Percentiles rank a stretch among this genome's conserved stretches.
Evolutionary conservation across 2,797 vertebrate genomes (phyloP).

Genomic region (Sebastiscus tertius): DNA sequence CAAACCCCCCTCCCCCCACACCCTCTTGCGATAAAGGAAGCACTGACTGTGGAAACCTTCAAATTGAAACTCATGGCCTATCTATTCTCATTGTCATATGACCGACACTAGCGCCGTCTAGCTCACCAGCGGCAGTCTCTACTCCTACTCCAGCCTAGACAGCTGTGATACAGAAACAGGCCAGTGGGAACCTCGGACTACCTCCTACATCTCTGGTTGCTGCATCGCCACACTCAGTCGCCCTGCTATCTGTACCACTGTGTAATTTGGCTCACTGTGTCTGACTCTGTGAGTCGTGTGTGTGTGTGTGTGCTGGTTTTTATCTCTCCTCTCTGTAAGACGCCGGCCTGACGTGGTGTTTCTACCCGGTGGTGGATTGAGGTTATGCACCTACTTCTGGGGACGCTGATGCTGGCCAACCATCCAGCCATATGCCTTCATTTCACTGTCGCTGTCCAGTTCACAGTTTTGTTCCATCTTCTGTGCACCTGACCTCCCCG

Average conservation of each 20-base stretch:
- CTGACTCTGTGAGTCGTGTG: background rate
- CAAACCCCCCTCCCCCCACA: background rate
- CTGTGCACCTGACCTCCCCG: background rate
- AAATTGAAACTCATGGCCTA: conserved; percentile 62
- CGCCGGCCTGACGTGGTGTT: conserved; percentile 6
- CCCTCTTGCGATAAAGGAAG: conserved; percentile 42
- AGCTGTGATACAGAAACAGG: conserved; percentile 21
- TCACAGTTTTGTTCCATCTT: fast-evolving
- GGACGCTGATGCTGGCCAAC: background rate
- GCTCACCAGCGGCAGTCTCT: conserved; percentile 22
- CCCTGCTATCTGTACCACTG: conserved; percentile 30
- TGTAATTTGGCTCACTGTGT: conserved; percentile 5
- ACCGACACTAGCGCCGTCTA: conserved; percentile 24
- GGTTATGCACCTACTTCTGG: conserved; percentile 25
- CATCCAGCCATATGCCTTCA: background rate
- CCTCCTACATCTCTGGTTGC: conserved; percentile 12
- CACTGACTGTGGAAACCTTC: conserved; percentile 59
- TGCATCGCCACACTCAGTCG: conserved; percentile 14
- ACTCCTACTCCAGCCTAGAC: background rate
- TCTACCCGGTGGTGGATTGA: conserved; percentile 13
- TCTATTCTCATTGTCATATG: conserved; percentile 52
- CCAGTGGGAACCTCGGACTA: background rate
- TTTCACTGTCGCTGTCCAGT: background rate
- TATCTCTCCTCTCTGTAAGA: conserved; percentile 38
- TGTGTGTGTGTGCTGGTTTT: background rate